phyloP scores from a whole-genome alignment of 2,797 vertebrate species.

The Melanotaenia maccullochi region DNA sequence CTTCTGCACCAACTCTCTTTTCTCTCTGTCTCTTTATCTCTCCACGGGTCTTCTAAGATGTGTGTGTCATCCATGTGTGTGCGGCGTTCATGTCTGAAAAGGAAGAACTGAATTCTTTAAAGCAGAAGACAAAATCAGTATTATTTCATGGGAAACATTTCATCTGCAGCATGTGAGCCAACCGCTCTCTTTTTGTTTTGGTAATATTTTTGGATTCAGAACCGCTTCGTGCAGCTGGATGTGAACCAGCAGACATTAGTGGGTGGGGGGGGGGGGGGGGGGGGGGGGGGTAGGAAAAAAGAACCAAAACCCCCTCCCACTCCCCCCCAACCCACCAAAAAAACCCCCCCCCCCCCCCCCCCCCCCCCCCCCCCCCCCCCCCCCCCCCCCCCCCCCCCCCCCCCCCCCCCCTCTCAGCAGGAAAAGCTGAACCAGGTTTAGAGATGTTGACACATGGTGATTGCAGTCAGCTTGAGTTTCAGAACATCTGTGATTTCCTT shows the following conservation, averaged over 20 bases:
- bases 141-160: constrained; percentile 55
- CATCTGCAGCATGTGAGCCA: constrained; percentile 34
- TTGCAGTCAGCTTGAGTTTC: constrained; percentile 73
- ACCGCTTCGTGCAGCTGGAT: constrained; percentile 44
- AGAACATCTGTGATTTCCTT: constrained; percentile 64
- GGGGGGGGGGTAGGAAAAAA: no score
- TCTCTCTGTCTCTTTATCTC: constrained; percentile 66
- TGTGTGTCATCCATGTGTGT: constrained; percentile 21
- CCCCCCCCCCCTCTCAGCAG: no score
- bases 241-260: constrained; percentile 66
- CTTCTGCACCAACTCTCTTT: constrained; percentile 37
- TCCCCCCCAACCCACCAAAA: no score
- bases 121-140: constrained; percentile 65
- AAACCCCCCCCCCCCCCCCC: no score
- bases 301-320: no score
- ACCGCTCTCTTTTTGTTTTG: constrained; percentile 33
- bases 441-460: constrained; percentile 60
- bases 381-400: no score
- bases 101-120: constrained; percentile 56
- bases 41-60: constrained; percentile 53
- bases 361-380: no score
- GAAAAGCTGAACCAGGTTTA: constrained; percentile 37
- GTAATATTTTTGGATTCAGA: constrained; percentile 61
- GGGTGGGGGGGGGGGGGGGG: no score
- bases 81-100: constrained; percentile 49